phyloP scores from a whole-genome alignment of 2,888 invertebrate species.

The Lysandra coridon region DNA sequence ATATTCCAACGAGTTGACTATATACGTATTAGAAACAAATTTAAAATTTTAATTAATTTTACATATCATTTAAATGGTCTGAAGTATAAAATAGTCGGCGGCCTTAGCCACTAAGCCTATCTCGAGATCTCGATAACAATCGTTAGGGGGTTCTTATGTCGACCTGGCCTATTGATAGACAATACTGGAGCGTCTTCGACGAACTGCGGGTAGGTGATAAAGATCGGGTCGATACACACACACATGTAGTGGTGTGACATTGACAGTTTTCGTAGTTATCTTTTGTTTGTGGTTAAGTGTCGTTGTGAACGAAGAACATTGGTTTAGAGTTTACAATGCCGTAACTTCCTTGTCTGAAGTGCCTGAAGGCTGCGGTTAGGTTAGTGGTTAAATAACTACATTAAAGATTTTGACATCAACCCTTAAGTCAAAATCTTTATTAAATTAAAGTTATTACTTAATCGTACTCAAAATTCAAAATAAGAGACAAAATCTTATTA shows the following conservation, averaged over 20 bases:
- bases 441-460: too few relatives aligned
- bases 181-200: slow-evolving; percentile 30
- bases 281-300: slow-evolving; percentile 15
- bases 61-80: slow-evolving; percentile 1
- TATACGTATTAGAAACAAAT: background rate
- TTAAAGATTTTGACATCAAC: too few relatives aligned
- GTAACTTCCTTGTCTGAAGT: background rate
- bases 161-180: slow-evolving; percentile 41
- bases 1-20: background rate
- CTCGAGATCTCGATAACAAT: slow-evolving; percentile 37
- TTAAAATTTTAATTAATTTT: background rate
- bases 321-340: background rate
- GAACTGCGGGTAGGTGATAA: slow-evolving; percentile 25
- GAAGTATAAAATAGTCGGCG: slow-evolving; percentile 4
- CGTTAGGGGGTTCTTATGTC: slow-evolving; percentile 40
- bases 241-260: background rate
- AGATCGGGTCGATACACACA: slow-evolving; percentile 21
- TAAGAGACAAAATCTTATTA: background rate
- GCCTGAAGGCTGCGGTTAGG: background rate
- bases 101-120: slow-evolving; percentile 10
- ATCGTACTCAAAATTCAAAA: too few relatives aligned
- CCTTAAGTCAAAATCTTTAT: too few relatives aligned
- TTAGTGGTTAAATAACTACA: too few relatives aligned
- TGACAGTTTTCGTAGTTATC: slow-evolving; percentile 21
- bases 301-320: background rate